phyloP scores from a whole-genome alignment of 2,888 invertebrate species.

The Leptopterna dolabrata region DNA sequence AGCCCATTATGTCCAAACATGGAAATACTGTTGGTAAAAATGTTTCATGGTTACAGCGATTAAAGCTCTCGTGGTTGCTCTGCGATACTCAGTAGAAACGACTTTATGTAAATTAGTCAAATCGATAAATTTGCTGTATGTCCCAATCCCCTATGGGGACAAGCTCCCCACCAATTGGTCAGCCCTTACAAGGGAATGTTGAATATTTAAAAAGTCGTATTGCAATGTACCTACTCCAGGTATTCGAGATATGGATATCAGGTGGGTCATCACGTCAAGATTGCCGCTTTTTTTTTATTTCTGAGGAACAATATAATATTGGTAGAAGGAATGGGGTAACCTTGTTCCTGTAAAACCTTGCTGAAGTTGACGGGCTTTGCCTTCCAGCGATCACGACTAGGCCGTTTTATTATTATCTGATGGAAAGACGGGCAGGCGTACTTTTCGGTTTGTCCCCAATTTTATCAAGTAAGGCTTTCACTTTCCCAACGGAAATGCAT shows the following conservation, averaged over 20 bases:
- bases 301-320: background rate
- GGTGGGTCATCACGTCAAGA: background rate
- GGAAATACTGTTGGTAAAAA: no score
- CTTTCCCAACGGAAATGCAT: background rate
- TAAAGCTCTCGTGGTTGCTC: background rate
- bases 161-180: background rate
- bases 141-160: background rate
- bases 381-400: constrained; percentile 45
- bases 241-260: background rate
- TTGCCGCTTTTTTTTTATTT: background rate
- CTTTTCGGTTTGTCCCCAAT: background rate
- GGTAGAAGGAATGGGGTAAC: constrained; percentile 23
- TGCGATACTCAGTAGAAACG: no score
- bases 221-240: background rate
- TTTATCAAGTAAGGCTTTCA: background rate
- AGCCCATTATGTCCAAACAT: no score
- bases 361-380: background rate
- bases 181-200: background rate
- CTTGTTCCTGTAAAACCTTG: constrained; percentile 23
- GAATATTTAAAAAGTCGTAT: background rate
- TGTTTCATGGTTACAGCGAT: background rate
- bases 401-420: constrained; percentile 40
- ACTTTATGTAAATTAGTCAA: background rate
- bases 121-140: background rate
- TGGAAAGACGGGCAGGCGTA: background rate